Base-by-base conservation (phyloP, 2,888 invertebrate genomes). In the Clepsis dumicolana region DNA sequence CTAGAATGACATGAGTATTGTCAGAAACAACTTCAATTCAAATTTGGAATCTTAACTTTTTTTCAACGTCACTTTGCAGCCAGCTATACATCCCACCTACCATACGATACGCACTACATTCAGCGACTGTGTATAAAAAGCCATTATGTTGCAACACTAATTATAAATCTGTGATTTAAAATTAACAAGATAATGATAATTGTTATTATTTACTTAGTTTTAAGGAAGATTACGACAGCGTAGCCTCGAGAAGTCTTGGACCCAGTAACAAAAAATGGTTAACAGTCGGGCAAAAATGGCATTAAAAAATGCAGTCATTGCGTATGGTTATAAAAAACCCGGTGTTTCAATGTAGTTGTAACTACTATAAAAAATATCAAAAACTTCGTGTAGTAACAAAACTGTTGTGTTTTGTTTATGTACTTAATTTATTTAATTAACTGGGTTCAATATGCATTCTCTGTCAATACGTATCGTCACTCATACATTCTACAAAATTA, bases 111-210 rank as follows among this genome's bases (percentile, higher is more conserved):
- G 81, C 76, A 79, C 90, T 91, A 90, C 86, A 79, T 74, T 84
- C 85, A 88, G 90, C 90, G 84, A 87, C 84, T 80, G 87, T 89
- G 88, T 90, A 87, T 86, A 88, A 86, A 84, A 90, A 88, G 88
- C 90, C 88, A 80, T 81, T 80, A 78, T 80, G 72, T 84, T 86
- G 82, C 84, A 88, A 88, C 86, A 83, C 82, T 87, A 83, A 84
- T 48, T 66, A 83, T 80, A 79, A 79, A 77, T 78, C 80, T 79
- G 86, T 87, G 81, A 84, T 77, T 44, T 78, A 80, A 71, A 80
- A 83, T 77, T 75, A 81, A 85, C 79, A 73, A 71, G 76, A 74
- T 73, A 75, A 44, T 44, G 18, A 44, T 44, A 14, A 44, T 44
- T 71, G 56, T 63, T 52, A 52, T 25, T 32, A 18, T 35, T 50